Percentiles rank a stretch among this genome's conserved stretches.
phyloP scores from a whole-genome alignment of 2,797 vertebrate genomes.

The Oreochromis grahami region DNA sequence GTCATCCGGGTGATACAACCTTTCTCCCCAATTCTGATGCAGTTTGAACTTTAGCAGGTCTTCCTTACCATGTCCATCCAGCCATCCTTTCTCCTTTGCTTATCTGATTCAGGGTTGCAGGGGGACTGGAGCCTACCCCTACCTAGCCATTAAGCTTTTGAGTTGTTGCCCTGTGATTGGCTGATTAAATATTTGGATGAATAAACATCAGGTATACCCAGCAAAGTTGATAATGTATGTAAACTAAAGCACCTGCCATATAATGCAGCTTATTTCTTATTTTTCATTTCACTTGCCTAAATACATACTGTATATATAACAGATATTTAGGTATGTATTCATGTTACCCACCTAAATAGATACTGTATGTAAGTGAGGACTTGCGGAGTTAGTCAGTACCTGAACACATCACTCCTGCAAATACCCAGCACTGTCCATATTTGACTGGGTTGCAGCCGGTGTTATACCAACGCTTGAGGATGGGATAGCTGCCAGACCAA shows the following conservation, averaged over 20 bases:
- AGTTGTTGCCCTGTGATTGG: background rate
- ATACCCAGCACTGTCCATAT: constrained; percentile 84
- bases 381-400: constrained; percentile 62
- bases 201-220: background rate
- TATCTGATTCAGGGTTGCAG: background rate
- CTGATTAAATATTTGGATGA: background rate
- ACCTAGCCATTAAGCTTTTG: background rate
- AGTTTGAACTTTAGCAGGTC: background rate
- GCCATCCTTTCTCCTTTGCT: background rate
- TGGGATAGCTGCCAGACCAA: constrained; percentile 78
- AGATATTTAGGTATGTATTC: background rate
- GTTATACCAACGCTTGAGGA: constrained; percentile 75
- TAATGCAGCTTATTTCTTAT: background rate
- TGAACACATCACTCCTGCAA: constrained; percentile 83
- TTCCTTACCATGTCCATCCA: background rate
- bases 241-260: background rate
- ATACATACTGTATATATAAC: background rate
- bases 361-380: background rate
- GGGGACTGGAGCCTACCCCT: background rate
- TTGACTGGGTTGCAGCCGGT: constrained; percentile 29
- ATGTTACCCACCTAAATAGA: background rate
- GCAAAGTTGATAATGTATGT: background rate
- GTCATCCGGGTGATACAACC: background rate
- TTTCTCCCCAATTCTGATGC: background rate
- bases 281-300: background rate